These are phyloP conservation scores for Alauda arvensis DNA, from an alignment of 2,797 vertebrate species.

Conservation along the genomic window DNA sequence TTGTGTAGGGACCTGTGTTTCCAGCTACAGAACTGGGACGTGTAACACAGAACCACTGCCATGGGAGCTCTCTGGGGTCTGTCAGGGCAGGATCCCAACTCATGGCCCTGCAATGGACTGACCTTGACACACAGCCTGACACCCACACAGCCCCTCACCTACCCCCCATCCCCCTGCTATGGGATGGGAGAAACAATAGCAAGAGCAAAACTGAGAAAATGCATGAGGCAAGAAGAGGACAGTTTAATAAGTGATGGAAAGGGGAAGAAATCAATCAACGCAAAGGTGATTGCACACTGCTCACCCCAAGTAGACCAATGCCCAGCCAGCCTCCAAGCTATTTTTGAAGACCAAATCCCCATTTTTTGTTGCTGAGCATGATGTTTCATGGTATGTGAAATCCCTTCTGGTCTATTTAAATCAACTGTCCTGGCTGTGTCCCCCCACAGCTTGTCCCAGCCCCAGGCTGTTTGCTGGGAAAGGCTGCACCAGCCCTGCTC, in stretches of 20 bases:
- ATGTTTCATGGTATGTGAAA: background rate
- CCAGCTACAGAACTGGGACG: background rate
- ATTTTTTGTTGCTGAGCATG: background rate
- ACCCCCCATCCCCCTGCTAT: rapidly evolving
- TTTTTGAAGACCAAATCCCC: background rate
- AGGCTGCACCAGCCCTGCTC: background rate
- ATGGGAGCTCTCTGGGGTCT: rapidly evolving
- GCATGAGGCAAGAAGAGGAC: background rate
- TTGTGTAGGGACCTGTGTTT: background rate
- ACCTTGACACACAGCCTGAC: background rate
- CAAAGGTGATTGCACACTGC: rapidly evolving
- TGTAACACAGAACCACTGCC: rapidly evolving
- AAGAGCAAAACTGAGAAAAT: background rate
- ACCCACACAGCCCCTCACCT: rapidly evolving
- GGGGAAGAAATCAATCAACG: background rate
- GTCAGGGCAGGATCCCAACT: background rate
- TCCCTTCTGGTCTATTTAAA: background rate
- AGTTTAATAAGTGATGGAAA: background rate
- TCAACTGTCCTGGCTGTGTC: rapidly evolving
- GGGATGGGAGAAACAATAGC: background rate
- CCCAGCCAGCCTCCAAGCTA: background rate
- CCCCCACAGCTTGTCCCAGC: background rate
- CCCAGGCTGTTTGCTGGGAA: background rate
- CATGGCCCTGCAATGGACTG: too few species aligned
- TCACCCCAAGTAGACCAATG: rapidly evolving